Percentiles rank a stretch among this genome's conserved stretches.
These are phyloP conservation scores for Dascillus cervinus DNA, from an alignment of 2,888 invertebrate species.

Conservation along the genomic window DNA sequence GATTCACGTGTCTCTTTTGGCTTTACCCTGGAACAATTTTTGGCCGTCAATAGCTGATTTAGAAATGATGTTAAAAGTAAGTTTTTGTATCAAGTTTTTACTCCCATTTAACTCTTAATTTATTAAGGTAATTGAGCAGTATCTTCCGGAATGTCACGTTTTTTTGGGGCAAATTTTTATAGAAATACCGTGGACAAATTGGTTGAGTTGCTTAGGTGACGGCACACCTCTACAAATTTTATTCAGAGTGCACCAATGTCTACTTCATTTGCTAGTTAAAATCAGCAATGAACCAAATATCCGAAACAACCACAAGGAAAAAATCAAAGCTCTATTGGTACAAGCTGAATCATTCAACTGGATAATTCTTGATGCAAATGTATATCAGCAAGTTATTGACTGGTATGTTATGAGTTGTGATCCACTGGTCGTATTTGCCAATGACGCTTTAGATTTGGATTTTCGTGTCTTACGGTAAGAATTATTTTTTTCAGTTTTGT, in stretches of 20 bases:
- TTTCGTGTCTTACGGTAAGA: constrained; percentile 52
- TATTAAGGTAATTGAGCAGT: constrained; percentile 51
- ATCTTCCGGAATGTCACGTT: constrained; percentile 60
- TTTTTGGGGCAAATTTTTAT: constrained; percentile 66
- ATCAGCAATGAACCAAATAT: constrained; percentile 65
- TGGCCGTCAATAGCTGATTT: constrained; percentile 58
- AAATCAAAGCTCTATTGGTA: constrained; percentile 42
- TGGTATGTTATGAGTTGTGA: constrained; percentile 71
- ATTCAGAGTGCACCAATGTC: constrained; percentile 50
- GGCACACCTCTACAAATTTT: constrained; percentile 37
- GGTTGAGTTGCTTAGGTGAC: constrained; percentile 47
- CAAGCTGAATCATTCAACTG: constrained; percentile 59
- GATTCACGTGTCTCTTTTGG: constrained; percentile 56
- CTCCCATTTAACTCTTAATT: not conserved
- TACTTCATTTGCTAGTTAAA: constrained; percentile 63
- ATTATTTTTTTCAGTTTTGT: constrained; percentile 1
- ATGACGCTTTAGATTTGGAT: constrained; percentile 50
- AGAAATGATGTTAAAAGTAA: constrained; percentile 60
- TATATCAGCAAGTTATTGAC: constrained; percentile 59
- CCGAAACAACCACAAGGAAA: constrained; percentile 46
- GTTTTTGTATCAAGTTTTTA: constrained; percentile 5
- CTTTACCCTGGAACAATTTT: constrained; percentile 65
- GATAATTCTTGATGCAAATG: constrained; percentile 53
- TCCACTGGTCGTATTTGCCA: constrained; percentile 55
- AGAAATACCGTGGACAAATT: constrained; percentile 57